phyloP scores from a whole-genome alignment of 2,888 invertebrate species.

The Drosophila prostipennis region DNA sequence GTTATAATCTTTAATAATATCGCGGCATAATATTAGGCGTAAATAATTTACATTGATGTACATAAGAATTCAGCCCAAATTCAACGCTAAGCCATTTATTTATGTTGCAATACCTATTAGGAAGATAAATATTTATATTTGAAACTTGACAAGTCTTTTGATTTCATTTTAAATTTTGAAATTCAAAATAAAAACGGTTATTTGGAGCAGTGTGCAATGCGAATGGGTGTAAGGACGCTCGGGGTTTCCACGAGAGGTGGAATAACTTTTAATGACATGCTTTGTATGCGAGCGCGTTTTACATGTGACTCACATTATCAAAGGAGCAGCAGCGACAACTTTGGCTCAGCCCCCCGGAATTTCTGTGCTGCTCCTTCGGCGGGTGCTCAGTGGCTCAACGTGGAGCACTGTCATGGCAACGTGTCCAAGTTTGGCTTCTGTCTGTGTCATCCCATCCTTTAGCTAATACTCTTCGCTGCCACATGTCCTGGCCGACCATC shows the following conservation, averaged over 20 bases:
- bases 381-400: conserved; percentile 26
- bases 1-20: no score
- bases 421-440: conserved; percentile 62
- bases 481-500: conserved; percentile 37
- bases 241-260: not conserved
- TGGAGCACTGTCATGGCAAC: conserved; percentile 35
- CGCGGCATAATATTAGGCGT: no score
- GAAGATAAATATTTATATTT: not conserved
- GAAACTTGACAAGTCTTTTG: not conserved
- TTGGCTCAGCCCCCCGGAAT: conserved; percentile 18
- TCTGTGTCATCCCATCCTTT: conserved; percentile 52
- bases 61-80: no score
- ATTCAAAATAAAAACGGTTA: no score
- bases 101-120: no score
- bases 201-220: conserved; percentile 2
- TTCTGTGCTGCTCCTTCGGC: conserved; percentile 12
- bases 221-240: not conserved
- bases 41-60: no score
- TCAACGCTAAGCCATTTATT: no score
- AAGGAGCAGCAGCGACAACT: conserved; percentile 57
- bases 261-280: conserved; percentile 72
- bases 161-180: no score
- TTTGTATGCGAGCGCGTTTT: conserved; percentile 73
- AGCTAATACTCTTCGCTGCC: conserved; percentile 63
- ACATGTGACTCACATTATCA: conserved; percentile 71